phyloP scores from a whole-genome alignment of 2,888 invertebrate genomes.

The Phlogophora meticulosa region DNA sequence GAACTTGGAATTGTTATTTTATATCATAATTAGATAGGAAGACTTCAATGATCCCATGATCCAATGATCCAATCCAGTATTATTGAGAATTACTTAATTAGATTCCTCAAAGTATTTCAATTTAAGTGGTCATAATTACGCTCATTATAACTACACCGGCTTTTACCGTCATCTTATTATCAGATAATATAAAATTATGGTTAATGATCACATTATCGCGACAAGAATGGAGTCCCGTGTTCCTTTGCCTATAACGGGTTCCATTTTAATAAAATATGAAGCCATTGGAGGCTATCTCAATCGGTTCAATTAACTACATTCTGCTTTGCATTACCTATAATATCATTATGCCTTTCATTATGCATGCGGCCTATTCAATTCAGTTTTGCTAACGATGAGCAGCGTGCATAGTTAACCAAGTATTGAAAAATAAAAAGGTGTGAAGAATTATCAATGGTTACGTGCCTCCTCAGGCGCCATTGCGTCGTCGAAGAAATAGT shows the following conservation, averaged over 20 bases:
- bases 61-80: background rate
- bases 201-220: conserved; percentile 33
- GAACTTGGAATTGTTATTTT: no score
- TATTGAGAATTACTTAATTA: conserved; percentile 17
- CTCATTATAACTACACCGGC: conserved; percentile 19
- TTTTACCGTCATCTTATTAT: conserved; percentile 7
- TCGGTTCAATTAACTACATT: conserved; percentile 56
- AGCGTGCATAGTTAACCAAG: conserved; percentile 26
- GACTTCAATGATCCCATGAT: no score
- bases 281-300: conserved; percentile 56
- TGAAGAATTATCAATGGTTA: conserved; percentile 37
- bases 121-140: conserved; percentile 19
- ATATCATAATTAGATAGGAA: no score
- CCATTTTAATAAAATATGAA: conserved; percentile 50
- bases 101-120: conserved; percentile 14
- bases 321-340: conserved; percentile 48
- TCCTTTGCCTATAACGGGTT: conserved; percentile 33
- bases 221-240: conserved; percentile 36
- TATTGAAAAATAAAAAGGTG: conserved; percentile 62
- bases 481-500: background rate
- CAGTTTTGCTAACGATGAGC: conserved; percentile 52
- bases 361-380: conserved; percentile 51
- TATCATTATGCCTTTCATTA: conserved; percentile 50
- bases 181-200: conserved; percentile 41
- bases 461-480: conserved; percentile 28